phyloP scores from a whole-genome alignment of 2,113 vertebrate species.

The Perca flavescens region DNA sequence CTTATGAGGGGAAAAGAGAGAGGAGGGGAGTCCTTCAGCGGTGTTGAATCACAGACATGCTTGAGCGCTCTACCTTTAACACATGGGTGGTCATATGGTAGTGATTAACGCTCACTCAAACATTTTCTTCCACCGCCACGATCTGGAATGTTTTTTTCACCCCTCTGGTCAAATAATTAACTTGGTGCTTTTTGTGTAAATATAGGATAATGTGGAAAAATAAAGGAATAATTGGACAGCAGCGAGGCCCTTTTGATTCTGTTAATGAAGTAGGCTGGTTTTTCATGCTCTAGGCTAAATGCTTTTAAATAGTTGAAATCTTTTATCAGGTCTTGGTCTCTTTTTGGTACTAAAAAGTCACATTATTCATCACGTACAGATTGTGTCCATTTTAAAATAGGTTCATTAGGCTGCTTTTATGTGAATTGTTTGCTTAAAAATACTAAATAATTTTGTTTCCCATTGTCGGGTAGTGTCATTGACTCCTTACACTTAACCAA shows the following conservation, averaged over 20 bases:
- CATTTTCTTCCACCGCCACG: conserved; percentile 71
- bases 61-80: conserved; percentile 82
- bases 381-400: neutral
- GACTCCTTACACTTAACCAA: neutral
- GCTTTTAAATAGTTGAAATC: neutral
- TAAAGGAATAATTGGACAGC: conserved; percentile 68
- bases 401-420: neutral
- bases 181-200: conserved; percentile 73
- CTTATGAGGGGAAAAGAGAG: conserved; percentile 60
- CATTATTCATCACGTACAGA: neutral
- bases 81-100: conserved; percentile 85
- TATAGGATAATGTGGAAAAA: conserved; percentile 79
- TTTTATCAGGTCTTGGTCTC: neutral
- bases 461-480: neutral
- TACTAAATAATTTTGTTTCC: neutral
- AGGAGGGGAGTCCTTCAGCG: conserved; percentile 69
- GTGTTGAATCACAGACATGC: conserved; percentile 83
- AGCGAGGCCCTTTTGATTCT: conserved; percentile 18
- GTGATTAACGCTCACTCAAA: conserved; percentile 82
- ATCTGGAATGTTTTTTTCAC: conserved; percentile 79
- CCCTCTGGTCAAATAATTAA: conserved; percentile 82
- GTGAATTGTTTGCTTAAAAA: neutral
- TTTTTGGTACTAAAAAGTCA: neutral
- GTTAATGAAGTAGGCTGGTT: conserved; percentile 21
- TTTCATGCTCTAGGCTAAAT: neutral